A percentile compares a stretch with the other conserved stretches of the same genome.
These are phyloP conservation scores for Cheilosia soror DNA, from an alignment of 2,888 invertebrate genomes.

Conservation along the genomic window DNA sequence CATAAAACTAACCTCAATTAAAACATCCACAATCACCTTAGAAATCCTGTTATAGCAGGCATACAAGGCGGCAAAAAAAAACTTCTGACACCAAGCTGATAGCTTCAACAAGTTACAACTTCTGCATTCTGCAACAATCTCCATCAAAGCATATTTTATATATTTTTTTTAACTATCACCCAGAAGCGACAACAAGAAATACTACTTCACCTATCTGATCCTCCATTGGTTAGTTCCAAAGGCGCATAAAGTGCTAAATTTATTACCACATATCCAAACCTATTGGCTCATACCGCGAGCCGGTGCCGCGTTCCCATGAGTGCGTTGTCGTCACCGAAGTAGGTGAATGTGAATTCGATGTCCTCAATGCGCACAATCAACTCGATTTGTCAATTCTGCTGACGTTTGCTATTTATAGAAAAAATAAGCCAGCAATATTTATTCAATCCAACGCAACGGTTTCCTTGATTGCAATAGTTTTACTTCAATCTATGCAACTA, in stretches of 20 bases:
- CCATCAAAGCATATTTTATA: neutral
- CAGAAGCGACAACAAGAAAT: conserved; percentile 16
- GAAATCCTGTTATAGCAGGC: no score
- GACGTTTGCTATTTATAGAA: conserved; percentile 44
- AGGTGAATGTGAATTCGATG: conserved; percentile 65
- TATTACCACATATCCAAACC: conserved; percentile 29
- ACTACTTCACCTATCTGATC: neutral
- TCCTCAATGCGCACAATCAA: conserved; percentile 53
- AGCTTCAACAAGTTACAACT: neutral
- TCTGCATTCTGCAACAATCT: neutral
- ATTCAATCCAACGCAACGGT: conserved; percentile 54
- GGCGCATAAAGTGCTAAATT: conserved; percentile 17
- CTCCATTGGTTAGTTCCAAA: neutral
- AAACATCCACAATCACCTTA: no score
- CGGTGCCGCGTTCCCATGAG: conserved; percentile 17
- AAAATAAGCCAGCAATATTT: neutral
- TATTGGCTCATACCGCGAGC: neutral
- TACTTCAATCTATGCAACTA: neutral
- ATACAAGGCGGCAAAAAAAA: no score
- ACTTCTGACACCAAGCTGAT: neutral
- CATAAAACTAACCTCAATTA: no score
- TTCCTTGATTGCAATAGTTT: conserved; percentile 21
- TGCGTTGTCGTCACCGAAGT: conserved; percentile 19
- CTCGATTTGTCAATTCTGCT: conserved; percentile 59
- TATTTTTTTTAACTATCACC: neutral